These are phyloP conservation scores for Acanthopleura granulata DNA, from an alignment of 2,888 invertebrate genomes.

Conservation along the genomic window DNA sequence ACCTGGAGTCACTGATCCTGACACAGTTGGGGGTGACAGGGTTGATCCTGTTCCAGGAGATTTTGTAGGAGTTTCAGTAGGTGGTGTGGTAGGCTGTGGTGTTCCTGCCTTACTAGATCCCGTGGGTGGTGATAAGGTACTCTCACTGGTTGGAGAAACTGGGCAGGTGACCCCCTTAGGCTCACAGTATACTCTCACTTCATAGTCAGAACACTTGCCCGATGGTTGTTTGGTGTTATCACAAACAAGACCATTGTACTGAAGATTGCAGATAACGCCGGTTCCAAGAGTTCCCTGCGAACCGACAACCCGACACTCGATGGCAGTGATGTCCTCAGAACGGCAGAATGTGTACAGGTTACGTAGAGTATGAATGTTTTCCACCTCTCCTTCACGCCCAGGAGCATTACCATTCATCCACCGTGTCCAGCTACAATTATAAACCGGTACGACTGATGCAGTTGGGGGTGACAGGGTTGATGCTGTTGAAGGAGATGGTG, in stretches of 20 bases:
- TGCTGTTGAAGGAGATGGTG: slow-evolving; percentile 23
- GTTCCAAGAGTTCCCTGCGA: slow-evolving; percentile 25
- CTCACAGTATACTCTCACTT: slow-evolving; percentile 37
- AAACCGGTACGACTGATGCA: slow-evolving; percentile 23
- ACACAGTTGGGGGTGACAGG: neutral
- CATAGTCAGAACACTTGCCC: slow-evolving; percentile 34
- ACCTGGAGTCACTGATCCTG: neutral
- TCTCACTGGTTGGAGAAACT: neutral
- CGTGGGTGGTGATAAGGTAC: neutral
- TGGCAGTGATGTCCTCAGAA: slow-evolving; percentile 50
- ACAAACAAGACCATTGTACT: slow-evolving; percentile 34
- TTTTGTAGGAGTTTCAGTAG: neutral
- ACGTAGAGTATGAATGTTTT: slow-evolving; percentile 48
- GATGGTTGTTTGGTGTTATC: slow-evolving; percentile 26
- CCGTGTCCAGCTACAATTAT: slow-evolving; percentile 80
- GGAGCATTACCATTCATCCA: slow-evolving; percentile 78
- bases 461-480: slow-evolving; percentile 30
- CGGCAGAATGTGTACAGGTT: slow-evolving; percentile 40
- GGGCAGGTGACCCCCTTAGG: slow-evolving; percentile 28
- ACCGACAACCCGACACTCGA: slow-evolving; percentile 47
- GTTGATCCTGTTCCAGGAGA: slow-evolving; percentile 8
- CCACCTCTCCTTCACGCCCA: slow-evolving; percentile 56
- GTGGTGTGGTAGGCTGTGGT: neutral
- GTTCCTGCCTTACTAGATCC: neutral
- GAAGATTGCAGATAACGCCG: slow-evolving; percentile 31